These are phyloP conservation scores for Proctacanthus coquilletti DNA, from an alignment of 1,140 invertebrate genomes.

Conservation along the genomic window DNA sequence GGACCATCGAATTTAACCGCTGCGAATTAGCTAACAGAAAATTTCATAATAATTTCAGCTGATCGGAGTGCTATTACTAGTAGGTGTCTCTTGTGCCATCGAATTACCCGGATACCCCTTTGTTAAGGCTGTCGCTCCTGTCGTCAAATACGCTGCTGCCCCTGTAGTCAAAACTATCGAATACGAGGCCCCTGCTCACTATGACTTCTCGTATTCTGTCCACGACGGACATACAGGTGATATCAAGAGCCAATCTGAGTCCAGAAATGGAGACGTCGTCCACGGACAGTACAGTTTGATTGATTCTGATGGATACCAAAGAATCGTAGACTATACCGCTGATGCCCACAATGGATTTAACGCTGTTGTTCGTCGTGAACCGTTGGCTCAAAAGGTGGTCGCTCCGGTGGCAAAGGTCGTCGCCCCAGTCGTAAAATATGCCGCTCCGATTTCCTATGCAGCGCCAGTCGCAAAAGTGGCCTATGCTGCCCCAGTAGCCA, in stretches of 20 bases:
- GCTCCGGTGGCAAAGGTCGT: slow-evolving; percentile 16
- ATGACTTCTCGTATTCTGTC: slow-evolving; percentile 36
- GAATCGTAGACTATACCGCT: slow-evolving; percentile 48
- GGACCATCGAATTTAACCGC: neutral
- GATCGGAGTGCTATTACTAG: slow-evolving; percentile 18
- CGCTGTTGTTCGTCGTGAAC: slow-evolving; percentile 32
- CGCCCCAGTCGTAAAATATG: slow-evolving; percentile 8
- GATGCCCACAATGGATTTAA: slow-evolving; percentile 35
- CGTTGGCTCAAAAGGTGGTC: slow-evolving; percentile 27
- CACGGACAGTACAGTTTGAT: slow-evolving; percentile 39
- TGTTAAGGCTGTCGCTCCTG: slow-evolving; percentile 12
- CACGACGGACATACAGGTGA: slow-evolving; percentile 38
- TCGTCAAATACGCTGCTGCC: slow-evolving; percentile 11
- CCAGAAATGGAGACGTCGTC: slow-evolving; percentile 37
- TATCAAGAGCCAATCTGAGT: slow-evolving; percentile 37
- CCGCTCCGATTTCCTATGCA: slow-evolving; percentile 11
- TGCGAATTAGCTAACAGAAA: neutral
- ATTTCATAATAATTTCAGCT: slow-evolving; percentile 12
- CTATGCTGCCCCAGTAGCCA: slow-evolving; percentile 17
- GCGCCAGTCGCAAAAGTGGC: slow-evolving; percentile 12
- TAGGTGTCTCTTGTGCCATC: slow-evolving; percentile 20
- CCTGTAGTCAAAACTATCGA: slow-evolving; percentile 34
- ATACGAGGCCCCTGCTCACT: slow-evolving; percentile 35
- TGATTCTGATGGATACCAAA: slow-evolving; percentile 41
- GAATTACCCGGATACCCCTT: slow-evolving; percentile 14